Percentiles rank a stretch among this genome's conserved stretches.
phyloP scores from a whole-genome alignment of 2,888 invertebrate genomes.

The Apamea anceps region DNA sequence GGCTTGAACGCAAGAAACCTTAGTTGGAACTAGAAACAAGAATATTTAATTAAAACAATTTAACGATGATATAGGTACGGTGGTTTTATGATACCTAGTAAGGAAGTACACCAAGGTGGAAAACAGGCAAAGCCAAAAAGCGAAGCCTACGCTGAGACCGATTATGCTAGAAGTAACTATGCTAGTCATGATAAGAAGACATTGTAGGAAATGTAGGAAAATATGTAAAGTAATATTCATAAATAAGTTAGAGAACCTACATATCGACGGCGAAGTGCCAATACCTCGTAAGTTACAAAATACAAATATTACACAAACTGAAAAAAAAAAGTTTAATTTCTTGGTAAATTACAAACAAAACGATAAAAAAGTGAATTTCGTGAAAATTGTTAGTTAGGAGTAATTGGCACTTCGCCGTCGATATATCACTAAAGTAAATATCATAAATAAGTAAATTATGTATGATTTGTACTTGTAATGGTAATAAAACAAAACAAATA shows the following conservation, averaged over 20 bases:
- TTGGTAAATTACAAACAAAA: no score
- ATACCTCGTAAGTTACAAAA: no score
- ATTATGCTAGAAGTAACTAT: neutral
- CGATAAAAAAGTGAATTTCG: no score
- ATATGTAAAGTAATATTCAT: neutral
- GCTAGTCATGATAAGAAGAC: neutral
- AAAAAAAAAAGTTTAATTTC: no score
- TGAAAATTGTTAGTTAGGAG: no score
- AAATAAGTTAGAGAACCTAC: neutral
- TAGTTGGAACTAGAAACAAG: slow-evolving; percentile 9
- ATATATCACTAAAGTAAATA: neutral
- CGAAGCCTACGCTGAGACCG: neutral
- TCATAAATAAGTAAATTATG: neutral
- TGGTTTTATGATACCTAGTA: neutral
- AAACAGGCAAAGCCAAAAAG: neutral
- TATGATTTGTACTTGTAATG: slow-evolving; percentile 7
- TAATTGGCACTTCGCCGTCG: no score
- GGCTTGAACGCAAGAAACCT: slow-evolving; percentile 27
- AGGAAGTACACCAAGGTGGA: neutral
- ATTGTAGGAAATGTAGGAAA: neutral
- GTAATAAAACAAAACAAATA: slow-evolving; percentile 18
- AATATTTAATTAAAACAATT: neutral
- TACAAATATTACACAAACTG: no score
- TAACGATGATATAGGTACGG: neutral
- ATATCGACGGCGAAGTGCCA: no score